phyloP scores from a whole-genome alignment of 2,888 invertebrate genomes.

The Argyresthia goedartella region DNA sequence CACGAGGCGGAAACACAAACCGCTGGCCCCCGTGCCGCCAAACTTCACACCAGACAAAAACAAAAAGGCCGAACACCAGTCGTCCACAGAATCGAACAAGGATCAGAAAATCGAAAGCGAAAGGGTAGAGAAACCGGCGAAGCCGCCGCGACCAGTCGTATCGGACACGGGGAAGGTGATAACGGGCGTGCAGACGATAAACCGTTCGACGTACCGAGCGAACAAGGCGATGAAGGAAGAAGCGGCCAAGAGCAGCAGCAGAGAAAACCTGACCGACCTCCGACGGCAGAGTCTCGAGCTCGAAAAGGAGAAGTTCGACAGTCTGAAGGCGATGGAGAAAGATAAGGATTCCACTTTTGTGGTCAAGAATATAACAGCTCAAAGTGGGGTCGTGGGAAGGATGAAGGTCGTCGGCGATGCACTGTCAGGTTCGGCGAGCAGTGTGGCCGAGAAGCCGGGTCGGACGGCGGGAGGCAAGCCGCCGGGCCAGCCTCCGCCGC shows the following conservation, averaged over 20 bases:
- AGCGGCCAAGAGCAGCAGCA: constrained; percentile 43
- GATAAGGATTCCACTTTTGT: constrained; percentile 35
- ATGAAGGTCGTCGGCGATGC: constrained; percentile 49
- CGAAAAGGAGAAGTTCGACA: constrained; percentile 58
- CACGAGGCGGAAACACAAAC: constrained; percentile 80
- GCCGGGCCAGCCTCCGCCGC: constrained; percentile 64
- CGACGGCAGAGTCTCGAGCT: constrained; percentile 70
- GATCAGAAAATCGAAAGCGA: too few species aligned
- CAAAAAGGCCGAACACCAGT: constrained; percentile 31
- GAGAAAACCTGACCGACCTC: constrained; percentile 50
- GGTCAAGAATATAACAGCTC: constrained; percentile 52
- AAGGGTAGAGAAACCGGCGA: constrained; percentile 73
- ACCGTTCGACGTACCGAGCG: constrained; percentile 69
- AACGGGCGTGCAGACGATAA: constrained; percentile 72
- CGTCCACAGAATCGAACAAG: constrained; percentile 29
- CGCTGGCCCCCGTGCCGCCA: constrained; percentile 78
- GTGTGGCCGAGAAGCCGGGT: constrained; percentile 26
- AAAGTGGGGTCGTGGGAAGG: constrained; percentile 50
- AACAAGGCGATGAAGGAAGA: constrained; percentile 61
- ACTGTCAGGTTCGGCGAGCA: constrained; percentile 40
- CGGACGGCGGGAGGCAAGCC: constrained; percentile 56
- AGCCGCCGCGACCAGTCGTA: constrained; percentile 72
- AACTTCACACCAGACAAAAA: constrained; percentile 64
- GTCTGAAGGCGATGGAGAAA: constrained; percentile 17
- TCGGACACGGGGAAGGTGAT: constrained; percentile 61